These are phyloP conservation scores for Slavum lentiscoides DNA, from an alignment of 2,888 invertebrate species.

Conservation along the genomic window DNA sequence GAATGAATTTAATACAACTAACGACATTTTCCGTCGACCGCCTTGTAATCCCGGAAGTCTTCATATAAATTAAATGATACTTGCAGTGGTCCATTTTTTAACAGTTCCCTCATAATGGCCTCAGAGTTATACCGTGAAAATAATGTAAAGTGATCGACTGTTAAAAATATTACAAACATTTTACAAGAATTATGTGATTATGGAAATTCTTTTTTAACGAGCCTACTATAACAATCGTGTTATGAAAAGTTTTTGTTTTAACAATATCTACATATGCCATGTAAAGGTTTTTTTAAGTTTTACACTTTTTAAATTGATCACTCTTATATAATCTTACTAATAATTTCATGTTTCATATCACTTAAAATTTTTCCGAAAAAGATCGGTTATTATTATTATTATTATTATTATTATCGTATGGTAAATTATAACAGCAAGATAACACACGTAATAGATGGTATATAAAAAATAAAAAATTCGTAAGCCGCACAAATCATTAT, in stretches of 20 bases:
- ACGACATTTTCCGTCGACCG: background rate
- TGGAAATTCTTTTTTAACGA: no score
- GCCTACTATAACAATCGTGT: background rate
- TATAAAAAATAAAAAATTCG: no score
- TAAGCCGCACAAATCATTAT: no score
- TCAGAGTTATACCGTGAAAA: background rate
- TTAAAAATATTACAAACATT: background rate
- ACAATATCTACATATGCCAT: background rate
- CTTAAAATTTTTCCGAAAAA: no score
- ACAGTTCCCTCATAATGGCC: constrained; percentile 15
- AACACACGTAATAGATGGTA: no score
- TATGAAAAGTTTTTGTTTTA: background rate
- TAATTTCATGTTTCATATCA: no score
- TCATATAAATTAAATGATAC: constrained; percentile 18
- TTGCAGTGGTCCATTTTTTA: constrained; percentile 9
- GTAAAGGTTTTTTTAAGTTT: no score
- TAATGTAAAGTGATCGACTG: background rate
- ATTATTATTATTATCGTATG: no score
- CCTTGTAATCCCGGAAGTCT: constrained; percentile 9
- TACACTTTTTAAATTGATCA: no score
- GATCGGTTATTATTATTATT: no score
- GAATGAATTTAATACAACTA: background rate
- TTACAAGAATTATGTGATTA: background rate
- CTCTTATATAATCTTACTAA: no score
- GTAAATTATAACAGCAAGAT: no score